Base-by-base conservation (phyloP, 2,888 invertebrate genomes). In the Lottia gigantea region DNA sequence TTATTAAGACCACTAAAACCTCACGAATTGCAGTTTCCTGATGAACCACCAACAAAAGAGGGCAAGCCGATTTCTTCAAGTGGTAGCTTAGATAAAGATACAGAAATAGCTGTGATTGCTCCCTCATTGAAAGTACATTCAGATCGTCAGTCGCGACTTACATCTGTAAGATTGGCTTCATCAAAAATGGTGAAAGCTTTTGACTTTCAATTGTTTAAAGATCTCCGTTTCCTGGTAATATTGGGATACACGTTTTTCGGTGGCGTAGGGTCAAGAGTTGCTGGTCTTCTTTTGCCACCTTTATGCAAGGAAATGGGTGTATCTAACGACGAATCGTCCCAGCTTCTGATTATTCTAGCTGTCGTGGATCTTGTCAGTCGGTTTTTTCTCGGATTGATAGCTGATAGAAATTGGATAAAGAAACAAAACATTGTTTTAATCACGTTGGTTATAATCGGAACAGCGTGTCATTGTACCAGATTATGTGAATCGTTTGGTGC, bases 371-470 rank as follows among this genome's bases (percentile, higher is more conserved):
- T 55, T 23, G 19, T 19, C 14, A 55, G 55, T 55, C 19, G 55
- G 12, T 55, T 55, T 55, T 12, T n/a, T 14, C 19, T 55, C 15
- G 55, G 55, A 55, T 23, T 55, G 23, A 55, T 55, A 8, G 55
- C 55, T 8, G 55, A 55, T 55, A 55, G 23, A 55, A 55, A 55
- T 23, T 55, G 55, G 55, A 55, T 55, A 55, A 55, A 23, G 23
- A 55, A 55, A 55, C 55, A 55, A 23, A 55, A 55, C 14, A 55
- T 55, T 55, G 55, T 55, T 11, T 12, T 55, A 12, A 55, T 55
- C 11, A 23, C 23, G 11, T 55, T 55, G 23, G 14, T 55, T 55
- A 55, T 55, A 6, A 19, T 55, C 14, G 55, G 55, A 23, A 23
- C 23, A 23, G 19, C 55, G 11, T 55, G 19, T 55, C 55, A 55